These are phyloP conservation scores for Acrobasis suavella DNA, from an alignment of 2,888 invertebrate genomes.

Conservation along the genomic window DNA sequence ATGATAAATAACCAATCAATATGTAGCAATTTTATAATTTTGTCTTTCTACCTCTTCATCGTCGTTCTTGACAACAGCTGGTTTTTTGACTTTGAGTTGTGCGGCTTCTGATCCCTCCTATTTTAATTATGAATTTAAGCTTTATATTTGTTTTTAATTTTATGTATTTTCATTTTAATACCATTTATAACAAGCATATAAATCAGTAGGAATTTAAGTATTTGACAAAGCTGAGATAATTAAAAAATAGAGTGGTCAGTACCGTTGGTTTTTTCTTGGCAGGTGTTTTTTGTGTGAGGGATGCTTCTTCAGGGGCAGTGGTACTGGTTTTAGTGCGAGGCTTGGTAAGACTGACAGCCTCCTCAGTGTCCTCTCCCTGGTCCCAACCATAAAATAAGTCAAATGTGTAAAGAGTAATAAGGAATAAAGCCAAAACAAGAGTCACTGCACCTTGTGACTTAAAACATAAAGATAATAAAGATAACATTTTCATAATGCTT, in stretches of 20 bases:
- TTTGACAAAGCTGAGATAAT: conserved; percentile 61
- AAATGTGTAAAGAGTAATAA: conserved; percentile 39
- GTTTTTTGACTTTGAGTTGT: conserved; percentile 75
- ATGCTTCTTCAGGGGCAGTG: conserved; percentile 76
- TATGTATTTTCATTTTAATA: too few species aligned
- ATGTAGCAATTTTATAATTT: conserved; percentile 26
- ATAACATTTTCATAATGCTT: conserved; percentile 35
- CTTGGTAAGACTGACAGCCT: conserved; percentile 75
- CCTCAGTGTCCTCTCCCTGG: conserved; percentile 75
- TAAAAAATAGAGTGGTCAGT: conserved; percentile 51
- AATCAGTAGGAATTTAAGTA: conserved; percentile 13
- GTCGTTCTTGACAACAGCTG: conserved; percentile 72
- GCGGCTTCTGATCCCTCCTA: conserved; percentile 77
- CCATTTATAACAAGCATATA: too few species aligned
- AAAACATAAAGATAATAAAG: conserved; percentile 26
- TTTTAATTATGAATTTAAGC: conserved; percentile 19
- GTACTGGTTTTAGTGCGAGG: conserved; percentile 77
- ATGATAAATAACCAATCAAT: conserved; percentile 33
- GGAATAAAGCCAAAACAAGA: conserved; percentile 11
- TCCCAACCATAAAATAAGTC: conserved; percentile 51
- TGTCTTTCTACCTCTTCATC: conserved; percentile 65
- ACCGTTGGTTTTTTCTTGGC: conserved; percentile 78
- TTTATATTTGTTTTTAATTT: conserved; percentile 15
- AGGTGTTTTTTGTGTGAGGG: conserved; percentile 78
- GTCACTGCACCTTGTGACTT: conserved; percentile 20